phyloP scores from a whole-genome alignment of 1,140 invertebrate genomes.

The Yoshiicerus persimilis region DNA sequence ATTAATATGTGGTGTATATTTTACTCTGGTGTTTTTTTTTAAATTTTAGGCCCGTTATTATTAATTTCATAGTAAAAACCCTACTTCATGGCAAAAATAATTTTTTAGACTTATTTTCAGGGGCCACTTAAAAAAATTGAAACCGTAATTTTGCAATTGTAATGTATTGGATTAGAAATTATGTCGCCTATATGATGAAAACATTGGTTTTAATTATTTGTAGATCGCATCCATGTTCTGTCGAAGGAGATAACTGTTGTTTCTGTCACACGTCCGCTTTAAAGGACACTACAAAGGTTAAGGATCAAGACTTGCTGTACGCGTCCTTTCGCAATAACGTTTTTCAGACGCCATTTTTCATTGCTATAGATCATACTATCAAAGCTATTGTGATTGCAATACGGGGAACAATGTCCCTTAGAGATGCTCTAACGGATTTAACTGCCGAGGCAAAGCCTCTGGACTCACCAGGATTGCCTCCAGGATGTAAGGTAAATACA shows the following conservation, averaged over 20 bases:
- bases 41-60: no score
- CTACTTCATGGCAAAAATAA: no score
- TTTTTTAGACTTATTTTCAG: neutral
- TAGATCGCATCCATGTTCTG: conserved; percentile 63
- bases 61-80: no score
- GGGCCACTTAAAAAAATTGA: no score
- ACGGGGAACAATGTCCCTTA: conserved; percentile 80
- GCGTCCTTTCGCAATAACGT: conserved; percentile 45
- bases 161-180: no score
- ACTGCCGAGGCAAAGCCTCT: conserved; percentile 76
- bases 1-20: no score
- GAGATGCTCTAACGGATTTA: conserved; percentile 88
- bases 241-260: conserved; percentile 86
- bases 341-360: conserved; percentile 79
- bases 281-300: conserved; percentile 70
- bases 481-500: conserved; percentile 62
- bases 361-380: conserved; percentile 79
- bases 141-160: no score
- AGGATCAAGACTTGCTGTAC: conserved; percentile 78
- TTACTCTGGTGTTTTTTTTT: no score
- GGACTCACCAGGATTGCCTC: conserved; percentile 69
- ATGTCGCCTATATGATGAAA: no score
- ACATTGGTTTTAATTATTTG: neutral
- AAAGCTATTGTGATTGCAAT: conserved; percentile 80
- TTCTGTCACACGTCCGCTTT: conserved; percentile 83